phyloP scores from a whole-genome alignment of 2,113 vertebrate species.

The Peromyscus californicus region DNA sequence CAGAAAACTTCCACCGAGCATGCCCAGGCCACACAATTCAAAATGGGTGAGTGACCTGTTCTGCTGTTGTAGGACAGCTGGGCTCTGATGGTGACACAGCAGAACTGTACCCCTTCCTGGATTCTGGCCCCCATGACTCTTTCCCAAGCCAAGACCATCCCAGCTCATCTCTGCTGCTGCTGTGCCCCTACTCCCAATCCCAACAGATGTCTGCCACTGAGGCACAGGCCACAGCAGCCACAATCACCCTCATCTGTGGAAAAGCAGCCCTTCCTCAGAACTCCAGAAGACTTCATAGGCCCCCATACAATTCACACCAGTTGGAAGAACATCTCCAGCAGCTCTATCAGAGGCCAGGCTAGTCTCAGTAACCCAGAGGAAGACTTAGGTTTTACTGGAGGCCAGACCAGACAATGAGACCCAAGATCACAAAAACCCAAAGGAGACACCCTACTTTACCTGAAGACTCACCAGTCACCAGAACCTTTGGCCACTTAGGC shows the following conservation, averaged over 20 bases:
- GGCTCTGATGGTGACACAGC: too few relatives aligned
- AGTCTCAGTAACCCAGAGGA: too few relatives aligned
- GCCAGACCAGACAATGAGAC: too few relatives aligned
- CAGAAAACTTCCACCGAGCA: neutral
- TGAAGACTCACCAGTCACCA: too few relatives aligned
- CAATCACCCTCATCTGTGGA: neutral
- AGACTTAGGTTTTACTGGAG: too few relatives aligned
- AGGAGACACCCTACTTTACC: too few relatives aligned
- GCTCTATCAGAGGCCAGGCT: too few relatives aligned
- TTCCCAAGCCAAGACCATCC: neutral
- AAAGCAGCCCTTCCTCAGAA: neutral
- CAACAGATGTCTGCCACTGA: neutral
- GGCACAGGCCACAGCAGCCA: neutral
- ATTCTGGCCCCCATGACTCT: neutral
- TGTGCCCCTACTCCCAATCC: neutral
- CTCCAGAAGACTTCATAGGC: neutral
- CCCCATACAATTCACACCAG: too few relatives aligned
- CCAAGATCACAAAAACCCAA: too few relatives aligned
- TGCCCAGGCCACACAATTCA: neutral
- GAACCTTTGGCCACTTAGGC: too few relatives aligned
- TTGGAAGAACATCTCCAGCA: too few relatives aligned
- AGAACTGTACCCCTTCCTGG: neutral
- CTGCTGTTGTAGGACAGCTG: too few relatives aligned
- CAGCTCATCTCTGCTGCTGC: neutral
- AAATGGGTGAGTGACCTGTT: neutral